Base-by-base conservation (phyloP, 1,140 invertebrate genomes). In the Drosophila sp. region DNA sequence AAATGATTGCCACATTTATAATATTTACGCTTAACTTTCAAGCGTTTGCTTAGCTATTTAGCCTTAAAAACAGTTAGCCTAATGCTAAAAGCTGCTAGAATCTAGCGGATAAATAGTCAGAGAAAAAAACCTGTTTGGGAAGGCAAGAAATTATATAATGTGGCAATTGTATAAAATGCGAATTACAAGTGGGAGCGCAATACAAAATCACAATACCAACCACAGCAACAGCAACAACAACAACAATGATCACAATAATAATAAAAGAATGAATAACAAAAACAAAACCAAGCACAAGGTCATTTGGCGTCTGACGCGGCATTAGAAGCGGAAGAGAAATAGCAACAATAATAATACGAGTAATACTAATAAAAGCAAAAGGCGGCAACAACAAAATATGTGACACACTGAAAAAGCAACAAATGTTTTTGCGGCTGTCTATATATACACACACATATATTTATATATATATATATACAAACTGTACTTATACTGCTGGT, bases 311-410 rank as follows among this genome's bases (percentile, higher is more conserved):
- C 74, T 75, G 59, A 73, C 65, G 65, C 72, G 65, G 38, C 75
- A 74, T 86, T 78, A 80, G 74, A 87, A 86, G 78, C 81, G 81
- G 81, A 86, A 86, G 81, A 81, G 75, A 81, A 82, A 86, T 72
- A 70, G 81, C 62, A 78, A 67, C 59, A 71, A 75, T 70, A 83
- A 84, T 84, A 83, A 69, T 78, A 78, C 50, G 18, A 73, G 67
- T 69, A 75, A 78, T 70, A n/a, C n/a, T n/a, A 74, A 74, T 74
- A 79, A 76, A 79, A 61, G 45, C 64, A 72, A 76, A 72, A 58
- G 56, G 36, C 78, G 64, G 62, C 50, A 40, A 62, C 46, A 66
- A 34, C 14, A 32, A 50, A 81, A 75, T n/a, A n/a, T 86, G 81
- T 86, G 82, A 86, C 81, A 86, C 81, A 87, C 81, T 81, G 66